Conservation (phyloP, 2,888 invertebrate genomes). For the Agonum fuliginosum region DNA sequence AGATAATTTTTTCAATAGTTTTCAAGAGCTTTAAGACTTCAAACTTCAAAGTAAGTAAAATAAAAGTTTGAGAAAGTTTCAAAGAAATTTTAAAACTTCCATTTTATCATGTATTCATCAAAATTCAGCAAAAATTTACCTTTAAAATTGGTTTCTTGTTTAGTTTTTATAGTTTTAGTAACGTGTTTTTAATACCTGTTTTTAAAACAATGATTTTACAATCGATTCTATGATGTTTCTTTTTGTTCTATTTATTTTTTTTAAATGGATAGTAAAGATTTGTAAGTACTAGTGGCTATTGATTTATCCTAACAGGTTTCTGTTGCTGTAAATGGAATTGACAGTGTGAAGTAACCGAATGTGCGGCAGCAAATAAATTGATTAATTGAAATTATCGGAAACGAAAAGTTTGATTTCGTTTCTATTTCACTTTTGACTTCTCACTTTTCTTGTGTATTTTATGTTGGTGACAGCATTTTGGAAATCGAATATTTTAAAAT, state of each 20-base stretch:
- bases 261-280: not conserved
- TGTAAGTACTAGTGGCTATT: not conserved
- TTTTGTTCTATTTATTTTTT: not conserved
- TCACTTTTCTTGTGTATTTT: not conserved
- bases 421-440: conserved; percentile 2
- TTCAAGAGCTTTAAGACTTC: not conserved
- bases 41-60: not conserved
- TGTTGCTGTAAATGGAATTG: conserved; percentile 13
- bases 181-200: too few relatives aligned
- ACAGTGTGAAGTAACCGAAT: conserved; percentile 1
- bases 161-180: too few relatives aligned
- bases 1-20: conserved; percentile 16
- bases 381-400: conserved; percentile 8
- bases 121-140: too few relatives aligned
- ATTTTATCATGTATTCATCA: too few relatives aligned
- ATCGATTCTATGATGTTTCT: too few relatives aligned
- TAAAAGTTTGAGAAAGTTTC: not conserved
- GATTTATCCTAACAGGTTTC: conserved; percentile 9
- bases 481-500: too few relatives aligned
- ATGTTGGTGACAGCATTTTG: too few relatives aligned
- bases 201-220: too few relatives aligned
- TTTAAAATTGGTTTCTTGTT: too few relatives aligned
- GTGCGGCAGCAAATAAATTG: not conserved
- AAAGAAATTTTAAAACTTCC: conserved; percentile 8
- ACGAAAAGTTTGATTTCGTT: not conserved